Base-by-base conservation (phyloP, 2,888 invertebrate genomes). In the Noctuana brunneofusca region DNA sequence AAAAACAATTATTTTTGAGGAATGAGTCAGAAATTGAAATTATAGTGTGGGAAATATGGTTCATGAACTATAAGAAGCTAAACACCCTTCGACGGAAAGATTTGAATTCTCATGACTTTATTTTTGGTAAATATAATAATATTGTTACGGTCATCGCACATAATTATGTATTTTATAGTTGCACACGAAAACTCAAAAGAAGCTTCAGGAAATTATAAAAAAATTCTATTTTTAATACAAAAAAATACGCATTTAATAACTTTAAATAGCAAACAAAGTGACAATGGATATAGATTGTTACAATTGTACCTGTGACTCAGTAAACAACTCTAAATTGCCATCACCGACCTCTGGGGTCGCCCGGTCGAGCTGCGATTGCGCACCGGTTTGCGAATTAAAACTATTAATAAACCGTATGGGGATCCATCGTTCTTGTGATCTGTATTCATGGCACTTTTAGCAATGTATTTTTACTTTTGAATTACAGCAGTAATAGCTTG, bases 321-420 rank as follows among this genome's bases (percentile, higher is more conserved):
- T 67, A 68, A 63, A 65, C 60, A 65, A 18, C 14, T 70, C 58
- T 71, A 81, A 87, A 81, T 84, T 82, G 79, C 65, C 69, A 78
- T 76, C 74, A 80, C 67, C 71, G 78, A 81, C 85, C 86, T 80
- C 80, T 75, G 81, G 82, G 85, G 82, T 83, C 84, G 75, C 65
- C 68, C 72, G 85, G 82, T 83, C 84, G 75, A 65, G 68, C 72
- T 69, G 71, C 75, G 75, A 78, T 79, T 78, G 70, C 71, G 71
- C 74, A 69, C 60, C 68, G 70, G 67, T 63, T 68, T 68, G 64
- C 64, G 24, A 65, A 59, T 66, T 64, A 66, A 64, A 64, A 66
- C 54, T 64, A 59, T 63, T 52, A 57, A 58, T 76, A 74, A 72
- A 68, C 35, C 32, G 16, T 53, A 32, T 24, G 52, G 6, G 22